Base-by-base conservation (phyloP, 2,888 invertebrate species). In the Alentia gelatinosa region DNA sequence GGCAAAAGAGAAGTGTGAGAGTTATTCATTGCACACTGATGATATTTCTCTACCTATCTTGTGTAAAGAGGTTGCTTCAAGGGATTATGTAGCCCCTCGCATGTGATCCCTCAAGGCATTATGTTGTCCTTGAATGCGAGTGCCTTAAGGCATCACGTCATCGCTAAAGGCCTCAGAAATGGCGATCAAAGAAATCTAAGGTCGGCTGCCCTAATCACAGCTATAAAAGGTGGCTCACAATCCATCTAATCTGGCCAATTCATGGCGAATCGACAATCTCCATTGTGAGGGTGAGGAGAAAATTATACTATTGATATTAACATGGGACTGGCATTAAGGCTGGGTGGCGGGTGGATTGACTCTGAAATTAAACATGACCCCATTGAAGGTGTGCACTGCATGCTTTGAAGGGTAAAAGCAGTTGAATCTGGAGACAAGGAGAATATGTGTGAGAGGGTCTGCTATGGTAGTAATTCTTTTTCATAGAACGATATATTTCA, bases 281-380 rank as follows among this genome's bases (percentile, higher is more conserved):
- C 33, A 79, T 79, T 79, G 47, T 33, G 42, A 83, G 42, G 40
- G 40, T 83, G 79, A n/a, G 47, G 26, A 30, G 79, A 83, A 37
- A 90, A 79, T 90, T 79, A 90, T 90, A 90, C 90, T 90, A 90
- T 79, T 90, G 90, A 90, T 90, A 83, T 83, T 79, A 90, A 35
- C 39, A 56, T 42, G 90, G 50, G 90, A 68, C n/a, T 35, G 42
- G 39, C 90, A 90, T 90, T 90, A 90, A 47, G 5, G 42, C 12
- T 42, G 50, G 23, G 30, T 26, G 79, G 26, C 37, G 19, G 4
- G 39, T 3, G 68, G 50, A 90, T 90, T 90, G 90, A 90, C 79
- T 90, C 75, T 39, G 68, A 90, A 37, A 90, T 90, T 90, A 90
- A 90, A 90, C 90, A 75, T 39, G 90, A 40, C 74, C 23, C 79